phyloP scores from a whole-genome alignment of 2,888 invertebrate species.

The Dinocampus coccinellae region DNA sequence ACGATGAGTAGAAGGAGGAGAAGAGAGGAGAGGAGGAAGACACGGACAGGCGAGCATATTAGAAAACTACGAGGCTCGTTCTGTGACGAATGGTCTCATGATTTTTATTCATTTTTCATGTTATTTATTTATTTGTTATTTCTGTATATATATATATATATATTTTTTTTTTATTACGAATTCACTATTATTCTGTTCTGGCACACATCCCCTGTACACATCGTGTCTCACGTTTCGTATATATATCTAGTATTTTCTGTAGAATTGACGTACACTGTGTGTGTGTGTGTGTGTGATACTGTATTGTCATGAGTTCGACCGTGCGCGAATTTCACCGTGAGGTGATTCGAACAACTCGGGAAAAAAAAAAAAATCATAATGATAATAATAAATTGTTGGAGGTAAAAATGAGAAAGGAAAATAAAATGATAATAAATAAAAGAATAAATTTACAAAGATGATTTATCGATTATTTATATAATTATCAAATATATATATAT shows the following conservation, averaged over 20 bases:
- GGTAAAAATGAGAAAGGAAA: neutral
- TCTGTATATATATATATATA: too few relatives aligned
- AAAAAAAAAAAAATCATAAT: neutral
- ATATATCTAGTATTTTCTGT: neutral
- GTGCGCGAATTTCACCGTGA: conserved; percentile 5
- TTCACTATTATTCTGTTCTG: neutral
- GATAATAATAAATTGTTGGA: neutral
- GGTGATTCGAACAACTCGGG: neutral
- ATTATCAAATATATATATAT: too few relatives aligned
- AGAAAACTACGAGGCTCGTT: neutral
- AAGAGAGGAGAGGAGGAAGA: neutral
- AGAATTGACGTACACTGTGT: conserved; percentile 14
- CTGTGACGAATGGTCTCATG: neutral
- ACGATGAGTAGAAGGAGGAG: neutral
- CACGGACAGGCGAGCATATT: neutral
- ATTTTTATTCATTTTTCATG: neutral
- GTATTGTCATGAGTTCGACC: conserved; percentile 28
- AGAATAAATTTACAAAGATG: too few relatives aligned
- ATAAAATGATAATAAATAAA: too few relatives aligned
- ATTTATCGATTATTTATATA: too few relatives aligned
- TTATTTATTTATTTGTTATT: neutral
- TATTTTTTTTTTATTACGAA: conserved; percentile 2
- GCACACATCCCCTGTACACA: neutral
- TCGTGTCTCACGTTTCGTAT: neutral
- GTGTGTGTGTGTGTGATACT: too few relatives aligned